Base-by-base conservation (phyloP, 2,113 vertebrate genomes). In the Coracopsis vasa region DNA sequence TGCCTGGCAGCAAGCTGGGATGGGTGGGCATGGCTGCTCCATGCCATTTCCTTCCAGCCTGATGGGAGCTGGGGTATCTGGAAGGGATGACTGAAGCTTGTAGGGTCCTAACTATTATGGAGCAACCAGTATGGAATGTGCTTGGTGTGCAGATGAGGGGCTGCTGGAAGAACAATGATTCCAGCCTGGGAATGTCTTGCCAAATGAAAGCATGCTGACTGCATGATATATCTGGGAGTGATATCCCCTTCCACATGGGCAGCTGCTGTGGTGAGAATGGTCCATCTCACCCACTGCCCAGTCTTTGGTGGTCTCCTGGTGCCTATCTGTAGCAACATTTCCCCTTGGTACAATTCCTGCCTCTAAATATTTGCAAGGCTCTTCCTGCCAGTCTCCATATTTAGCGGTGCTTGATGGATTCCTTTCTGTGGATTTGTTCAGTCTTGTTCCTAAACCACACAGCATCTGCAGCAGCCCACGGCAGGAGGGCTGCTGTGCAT, bases 301-400 rank as follows among this genome's bases (percentile, higher is more conserved):
- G 20, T 37, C 50, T 65, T 81, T 37, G 54, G n/a, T 13, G 4
- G 29, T 45, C 6, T 69, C 23, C 51, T 37, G 27, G 73, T 53
- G 29, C 27, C 61, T 51, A 73, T 37, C 27, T 11, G 13, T 28
- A 71, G 56, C 27, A 53, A 41, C 20, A 24, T 33, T 74, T 74
- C 7, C 54, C 35, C 60, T 23, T 7, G 44, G 47, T 29, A 31
- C 0, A 0, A 50, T 45, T 48, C n/a, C 41, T 65, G 14, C 33
- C 53, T 64, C 77, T 72, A n/a, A 84, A 69, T 42, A 56, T 15
- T 69, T 37, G 10, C 54, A 51, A 71, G 37, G 41, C 18, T 88
- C 50, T 37, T 85, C 37, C 31, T 85, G 45, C 27, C 60, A 70
- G 65, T 66, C 45, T 20, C 41, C 71, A 31, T 48, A n/a, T 80